A percentile compares a stretch with the other conserved stretches of the same genome.
These are phyloP conservation scores for Volucella inflata DNA, from an alignment of 2,888 invertebrate species.

Conservation along the genomic window DNA sequence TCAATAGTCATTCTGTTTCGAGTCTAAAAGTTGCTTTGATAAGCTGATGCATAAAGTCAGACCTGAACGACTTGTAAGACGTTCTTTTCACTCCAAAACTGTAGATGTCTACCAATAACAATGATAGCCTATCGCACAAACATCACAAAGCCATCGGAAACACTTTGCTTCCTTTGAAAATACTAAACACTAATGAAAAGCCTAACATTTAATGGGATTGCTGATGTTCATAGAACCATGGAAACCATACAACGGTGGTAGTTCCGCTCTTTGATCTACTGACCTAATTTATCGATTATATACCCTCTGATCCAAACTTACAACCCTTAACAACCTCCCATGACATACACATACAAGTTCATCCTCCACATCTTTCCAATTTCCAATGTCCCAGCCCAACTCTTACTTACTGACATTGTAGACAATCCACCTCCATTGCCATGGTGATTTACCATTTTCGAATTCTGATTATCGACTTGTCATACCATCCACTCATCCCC, in stretches of 20 bases:
- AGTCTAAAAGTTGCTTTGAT: no score
- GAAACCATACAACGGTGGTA: slow-evolving; percentile 41
- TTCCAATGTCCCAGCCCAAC: background rate
- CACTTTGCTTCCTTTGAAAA: slow-evolving; percentile 11
- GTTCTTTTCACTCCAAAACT: slow-evolving; percentile 1
- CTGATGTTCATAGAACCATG: slow-evolving; percentile 29
- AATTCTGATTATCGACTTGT: slow-evolving; percentile 72
- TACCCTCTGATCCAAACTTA: slow-evolving; percentile 11
- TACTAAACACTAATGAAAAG: slow-evolving; percentile 34
- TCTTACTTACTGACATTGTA: slow-evolving; percentile 1
- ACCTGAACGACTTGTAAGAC: background rate
- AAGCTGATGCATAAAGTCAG: no score
- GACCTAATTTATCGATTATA: slow-evolving; percentile 72
- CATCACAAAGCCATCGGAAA: background rate
- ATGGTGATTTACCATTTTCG: slow-evolving; percentile 60
- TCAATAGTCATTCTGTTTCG: no score
- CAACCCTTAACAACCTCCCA: no score
- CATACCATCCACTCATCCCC: slow-evolving; percentile 28
- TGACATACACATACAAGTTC: no score
- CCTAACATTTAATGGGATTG: slow-evolving; percentile 26
- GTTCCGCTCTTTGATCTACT: slow-evolving; percentile 71
- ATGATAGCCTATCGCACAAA: background rate
- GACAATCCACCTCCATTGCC: slow-evolving; percentile 2
- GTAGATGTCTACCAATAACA: slow-evolving; percentile 13
- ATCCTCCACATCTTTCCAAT: background rate